Base-by-base conservation (phyloP, 2,113 vertebrate genomes). In the Clarias magur region DNA sequence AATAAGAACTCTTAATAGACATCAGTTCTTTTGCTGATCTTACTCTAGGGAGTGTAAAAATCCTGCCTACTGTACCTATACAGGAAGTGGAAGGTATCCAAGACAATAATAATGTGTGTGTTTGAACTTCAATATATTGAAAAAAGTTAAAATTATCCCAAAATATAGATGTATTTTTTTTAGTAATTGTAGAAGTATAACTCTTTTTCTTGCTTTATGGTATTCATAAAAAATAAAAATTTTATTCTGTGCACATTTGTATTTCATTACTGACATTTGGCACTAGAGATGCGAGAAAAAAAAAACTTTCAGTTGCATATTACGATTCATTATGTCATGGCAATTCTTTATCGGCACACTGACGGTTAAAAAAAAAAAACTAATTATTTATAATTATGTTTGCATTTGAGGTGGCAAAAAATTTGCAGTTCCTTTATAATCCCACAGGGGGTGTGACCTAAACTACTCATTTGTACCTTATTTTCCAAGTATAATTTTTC, bases 61-160 rank as follows among this genome's bases (percentile, higher is more conserved):
- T 70, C 34, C 70, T 75, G 19, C 72, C 38, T 38, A 34, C 2
- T 34, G 2, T 34, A 1, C 72, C 21, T 48, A 25, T 21, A 48
- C 38, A 3, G 12, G 12, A 75, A 75, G 48, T 75, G 21, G 42
- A 75, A 53, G 13, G n/a, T 13, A 30, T 65, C 25, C 3, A 67
- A 13, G 4, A 42, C 21, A 70, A 67, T 67, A 67, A 34, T 38
- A 73, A 4, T 13, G 25, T 27, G 8, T 8, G 27, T 3, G 2
- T 79, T 1, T 73, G 38, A 34, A 38, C 57, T 38, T 1, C 27
- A 34, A 21, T 12, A 60, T 38, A 78, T 30, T 38, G 75, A 17
- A 88, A 83, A 54, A 73, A 63, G 7, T 75, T 21, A 4, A 15
- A 75, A 75, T 53, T 48, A 78, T 78, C 56, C 53, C 75, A 78